phyloP scores from a whole-genome alignment of 1,140 invertebrate species.

The Penaeus vannamei region DNA sequence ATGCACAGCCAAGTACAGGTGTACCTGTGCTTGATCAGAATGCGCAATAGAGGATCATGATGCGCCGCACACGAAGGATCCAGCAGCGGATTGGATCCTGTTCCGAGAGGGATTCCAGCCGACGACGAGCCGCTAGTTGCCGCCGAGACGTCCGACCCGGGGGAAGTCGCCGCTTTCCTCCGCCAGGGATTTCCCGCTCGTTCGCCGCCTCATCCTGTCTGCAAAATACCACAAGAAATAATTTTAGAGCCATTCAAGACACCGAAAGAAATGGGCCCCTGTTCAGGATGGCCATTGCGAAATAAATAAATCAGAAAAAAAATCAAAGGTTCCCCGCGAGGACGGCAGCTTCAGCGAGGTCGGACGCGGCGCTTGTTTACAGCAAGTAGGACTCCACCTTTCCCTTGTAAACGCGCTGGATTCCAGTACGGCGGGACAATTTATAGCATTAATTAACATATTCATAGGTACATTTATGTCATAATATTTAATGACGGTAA shows the following conservation, averaged over 20 bases:
- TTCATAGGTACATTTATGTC: conserved; percentile 61
- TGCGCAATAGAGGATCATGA: conserved; percentile 10
- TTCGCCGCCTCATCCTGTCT: too few relatives aligned
- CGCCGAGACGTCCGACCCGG: neutral
- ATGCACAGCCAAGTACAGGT: conserved; percentile 21
- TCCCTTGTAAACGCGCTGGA: conserved; percentile 61
- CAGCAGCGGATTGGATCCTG: conserved; percentile 28
- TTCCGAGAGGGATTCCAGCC: neutral
- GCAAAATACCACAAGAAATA: too few relatives aligned
- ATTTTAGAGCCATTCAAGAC: neutral
- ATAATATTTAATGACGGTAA: conserved; percentile 63
- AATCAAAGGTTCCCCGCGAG: too few relatives aligned
- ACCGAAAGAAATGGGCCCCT: neutral
- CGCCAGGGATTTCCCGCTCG: neutral
- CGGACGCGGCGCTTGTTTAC: conserved; percentile 56
- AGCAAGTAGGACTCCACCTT: conserved; percentile 55
- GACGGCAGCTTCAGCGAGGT: neutral
- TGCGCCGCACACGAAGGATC: conserved; percentile 33
- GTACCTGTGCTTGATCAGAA: conserved; percentile 16
- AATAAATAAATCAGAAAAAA: too few relatives aligned
- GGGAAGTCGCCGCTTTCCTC: neutral
- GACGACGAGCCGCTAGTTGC: conserved; percentile 35
- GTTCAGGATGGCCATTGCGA: neutral
- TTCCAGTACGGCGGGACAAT: conserved; percentile 62
- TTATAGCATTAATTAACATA: conserved; percentile 66